Conservation (phyloP, 1,140 invertebrate genomes). For the Brachionus rubens region DNA sequence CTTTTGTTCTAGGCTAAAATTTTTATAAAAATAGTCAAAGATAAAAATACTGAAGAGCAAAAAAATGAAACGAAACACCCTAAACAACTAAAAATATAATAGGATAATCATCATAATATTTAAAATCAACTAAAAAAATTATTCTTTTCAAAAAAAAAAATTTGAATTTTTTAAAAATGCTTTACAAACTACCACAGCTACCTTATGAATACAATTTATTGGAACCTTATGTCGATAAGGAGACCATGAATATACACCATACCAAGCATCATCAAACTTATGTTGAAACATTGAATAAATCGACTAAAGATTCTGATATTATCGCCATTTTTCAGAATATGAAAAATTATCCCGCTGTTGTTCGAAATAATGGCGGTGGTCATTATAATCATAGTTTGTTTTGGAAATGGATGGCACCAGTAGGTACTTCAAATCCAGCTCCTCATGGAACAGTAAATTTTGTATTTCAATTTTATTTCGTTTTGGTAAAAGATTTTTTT, state of each 20-base stretch:
- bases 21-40: too few species aligned
- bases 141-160: too few species aligned
- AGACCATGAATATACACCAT: constrained; percentile 96
- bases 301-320: constrained; percentile 53
- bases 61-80: too few species aligned
- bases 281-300: constrained; percentile 89
- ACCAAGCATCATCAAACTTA: constrained; percentile 93
- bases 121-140: too few species aligned
- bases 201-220: constrained; percentile 92
- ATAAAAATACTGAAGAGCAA: too few species aligned
- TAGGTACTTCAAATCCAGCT: constrained; percentile 65
- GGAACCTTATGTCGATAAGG: constrained; percentile 88
- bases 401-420: constrained; percentile 81
- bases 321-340: constrained; percentile 22
- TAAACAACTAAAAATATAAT: too few species aligned
- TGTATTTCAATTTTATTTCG: too few species aligned
- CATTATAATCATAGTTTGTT: constrained; percentile 98
- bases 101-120: too few species aligned
- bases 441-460: constrained; percentile 70
- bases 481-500: too few species aligned
- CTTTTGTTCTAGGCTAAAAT: too few species aligned
- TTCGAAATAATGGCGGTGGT: constrained; percentile 96
- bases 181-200: constrained; percentile 84
- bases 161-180: constrained; percentile 65
- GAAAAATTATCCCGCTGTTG: constrained; percentile 62